Evolutionary conservation across 2,797 vertebrate species (phyloP).

Genomic region (Odontamblyopus lacepedii): DNA sequence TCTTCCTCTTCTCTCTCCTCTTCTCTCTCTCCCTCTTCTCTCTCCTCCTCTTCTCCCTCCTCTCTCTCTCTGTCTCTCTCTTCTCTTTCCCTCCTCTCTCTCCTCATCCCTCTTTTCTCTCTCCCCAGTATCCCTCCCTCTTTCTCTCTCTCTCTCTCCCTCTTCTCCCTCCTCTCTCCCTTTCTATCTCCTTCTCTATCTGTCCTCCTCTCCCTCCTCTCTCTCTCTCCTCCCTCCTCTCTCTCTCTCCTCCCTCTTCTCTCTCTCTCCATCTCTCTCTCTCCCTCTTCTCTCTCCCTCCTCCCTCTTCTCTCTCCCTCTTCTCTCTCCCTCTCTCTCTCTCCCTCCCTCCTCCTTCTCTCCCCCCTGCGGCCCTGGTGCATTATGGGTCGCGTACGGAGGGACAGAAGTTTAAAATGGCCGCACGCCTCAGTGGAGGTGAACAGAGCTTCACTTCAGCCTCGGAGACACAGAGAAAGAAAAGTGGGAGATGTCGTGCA

Average conservation of each 20-base stretch:
- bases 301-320: neutral
- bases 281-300: neutral
- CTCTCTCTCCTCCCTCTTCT: neutral
- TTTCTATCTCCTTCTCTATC: no score
- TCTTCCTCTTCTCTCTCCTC: no score
- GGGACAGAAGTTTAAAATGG: neutral
- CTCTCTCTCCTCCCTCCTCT: no score
- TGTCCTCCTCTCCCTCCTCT: no score
- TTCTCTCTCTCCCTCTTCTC: no score
- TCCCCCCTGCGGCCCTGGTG: neutral
- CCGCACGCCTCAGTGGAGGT: neutral
- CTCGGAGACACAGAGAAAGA: neutral
- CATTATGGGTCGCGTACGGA: constrained; percentile 2
- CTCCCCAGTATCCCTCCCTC: no score
- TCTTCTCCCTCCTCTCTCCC: no score
- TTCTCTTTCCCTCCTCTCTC: no score
- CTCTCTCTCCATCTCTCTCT: neutral
- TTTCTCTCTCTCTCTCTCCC: no score
- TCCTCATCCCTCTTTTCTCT: no score
- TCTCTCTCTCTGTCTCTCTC: no score
- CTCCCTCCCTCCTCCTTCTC: neutral
- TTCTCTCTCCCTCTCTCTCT: neutral
- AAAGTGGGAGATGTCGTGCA: neutral
- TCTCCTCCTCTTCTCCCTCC: no score
- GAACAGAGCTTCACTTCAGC: neutral